These are phyloP conservation scores for Agraylea sexmaculata DNA, from an alignment of 1,140 invertebrate genomes.

Conservation along the genomic window DNA sequence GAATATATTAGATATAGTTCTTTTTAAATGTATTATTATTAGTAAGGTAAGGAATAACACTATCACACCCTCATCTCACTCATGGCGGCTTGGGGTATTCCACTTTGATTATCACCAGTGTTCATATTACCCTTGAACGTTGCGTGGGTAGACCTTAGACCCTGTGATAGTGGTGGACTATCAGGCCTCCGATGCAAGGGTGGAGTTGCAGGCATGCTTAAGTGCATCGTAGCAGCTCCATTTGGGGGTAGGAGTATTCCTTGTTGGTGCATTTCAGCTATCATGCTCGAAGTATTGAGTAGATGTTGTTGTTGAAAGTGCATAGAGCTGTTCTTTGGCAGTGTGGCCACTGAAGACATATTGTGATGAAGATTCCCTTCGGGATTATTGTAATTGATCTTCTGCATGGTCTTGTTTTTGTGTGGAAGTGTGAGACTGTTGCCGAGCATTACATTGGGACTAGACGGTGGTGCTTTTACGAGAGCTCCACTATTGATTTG, in stretches of 20 bases:
- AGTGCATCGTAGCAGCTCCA: slow-evolving; percentile 26
- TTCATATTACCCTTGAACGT: slow-evolving; percentile 32
- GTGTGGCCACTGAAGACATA: slow-evolving; percentile 34
- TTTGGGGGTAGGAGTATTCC: slow-evolving; percentile 33
- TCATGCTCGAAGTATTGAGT: slow-evolving; percentile 33
- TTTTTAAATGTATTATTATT: slow-evolving; percentile 3
- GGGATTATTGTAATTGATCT: slow-evolving; percentile 32
- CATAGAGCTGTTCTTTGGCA: slow-evolving; percentile 32
- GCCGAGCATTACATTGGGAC: slow-evolving; percentile 35
- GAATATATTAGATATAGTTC: neutral
- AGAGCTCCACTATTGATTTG: slow-evolving; percentile 21
- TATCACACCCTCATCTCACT: slow-evolving; percentile 79
- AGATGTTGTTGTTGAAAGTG: slow-evolving; percentile 25
- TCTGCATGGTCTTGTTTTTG: slow-evolving; percentile 33
- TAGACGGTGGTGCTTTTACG: slow-evolving; percentile 26
- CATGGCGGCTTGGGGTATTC: slow-evolving; percentile 60
- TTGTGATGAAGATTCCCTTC: slow-evolving; percentile 31
- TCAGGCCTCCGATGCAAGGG: slow-evolving; percentile 25
- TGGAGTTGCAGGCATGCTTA: slow-evolving; percentile 22
- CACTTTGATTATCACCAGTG: slow-evolving; percentile 23
- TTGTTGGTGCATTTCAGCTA: slow-evolving; percentile 32
- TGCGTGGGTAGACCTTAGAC: slow-evolving; percentile 26
- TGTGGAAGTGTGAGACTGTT: slow-evolving; percentile 37
- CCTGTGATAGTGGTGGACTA: slow-evolving; percentile 21
- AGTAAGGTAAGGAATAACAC: too few species aligned